Percentiles rank a stretch among this genome's conserved stretches.
Conservation (phyloP, 2,797 vertebrate genomes). For the Euthynnus affinis region DNA sequence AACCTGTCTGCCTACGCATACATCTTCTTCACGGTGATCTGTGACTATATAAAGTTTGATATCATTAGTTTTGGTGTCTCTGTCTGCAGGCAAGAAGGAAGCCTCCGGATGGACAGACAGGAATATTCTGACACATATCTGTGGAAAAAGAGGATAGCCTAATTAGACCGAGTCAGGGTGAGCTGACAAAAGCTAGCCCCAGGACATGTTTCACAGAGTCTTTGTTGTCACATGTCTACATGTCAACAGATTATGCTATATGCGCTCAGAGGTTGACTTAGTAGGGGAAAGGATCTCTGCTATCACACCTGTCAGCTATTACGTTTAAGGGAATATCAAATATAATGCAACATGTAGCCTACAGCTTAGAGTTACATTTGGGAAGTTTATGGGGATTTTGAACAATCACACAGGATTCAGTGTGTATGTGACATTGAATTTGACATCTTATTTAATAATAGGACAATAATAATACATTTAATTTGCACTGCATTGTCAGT, state of each 20-base stretch:
- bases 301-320: slow-evolving; percentile 68
- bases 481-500: no score
- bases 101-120: slow-evolving; percentile 61
- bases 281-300: slow-evolving; percentile 62
- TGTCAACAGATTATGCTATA: slow-evolving; percentile 78
- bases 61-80: slow-evolving; percentile 71
- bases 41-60: slow-evolving; percentile 70
- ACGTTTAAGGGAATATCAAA: slow-evolving; percentile 56
- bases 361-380: slow-evolving; percentile 34
- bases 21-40: slow-evolving; percentile 24
- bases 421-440: no score
- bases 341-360: slow-evolving; percentile 50
- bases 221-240: slow-evolving; percentile 83
- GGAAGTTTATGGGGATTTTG: neutral
- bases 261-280: slow-evolving; percentile 64
- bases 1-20: slow-evolving; percentile 48
- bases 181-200: slow-evolving; percentile 82
- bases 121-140: slow-evolving; percentile 76
- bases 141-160: slow-evolving; percentile 72
- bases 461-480: no score
- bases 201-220: slow-evolving; percentile 78
- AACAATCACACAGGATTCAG: no score
- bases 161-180: slow-evolving; percentile 78
- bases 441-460: no score
- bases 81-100: slow-evolving; percentile 66